Percentiles rank a stretch among this genome's conserved stretches.
Evolutionary conservation across 2,113 vertebrate genomes (phyloP).

Genomic region (Synodontis membranacea): DNA sequence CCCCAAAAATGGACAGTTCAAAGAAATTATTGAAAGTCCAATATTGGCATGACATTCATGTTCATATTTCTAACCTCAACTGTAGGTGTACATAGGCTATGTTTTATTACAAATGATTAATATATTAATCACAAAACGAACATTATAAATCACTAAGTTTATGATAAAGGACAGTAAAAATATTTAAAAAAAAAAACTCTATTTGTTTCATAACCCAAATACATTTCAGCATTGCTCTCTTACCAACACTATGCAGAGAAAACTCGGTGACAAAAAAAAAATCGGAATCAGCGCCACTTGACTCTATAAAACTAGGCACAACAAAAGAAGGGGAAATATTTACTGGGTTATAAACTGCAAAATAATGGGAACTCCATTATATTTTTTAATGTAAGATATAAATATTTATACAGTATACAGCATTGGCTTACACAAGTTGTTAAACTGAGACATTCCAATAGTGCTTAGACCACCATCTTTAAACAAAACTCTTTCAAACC

Average conservation of each 20-base stretch:
- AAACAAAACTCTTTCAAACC: too few relatives aligned
- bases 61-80: too few relatives aligned
- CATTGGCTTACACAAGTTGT: not conserved
- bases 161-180: too few relatives aligned
- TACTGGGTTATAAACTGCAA: not conserved
- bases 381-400: not conserved
- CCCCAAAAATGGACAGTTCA: too few relatives aligned
- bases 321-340: not conserved
- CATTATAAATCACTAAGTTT: not conserved
- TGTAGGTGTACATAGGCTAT: constrained; percentile 12
- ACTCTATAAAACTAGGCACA: not conserved
- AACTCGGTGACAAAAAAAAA: not conserved
- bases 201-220: not conserved
- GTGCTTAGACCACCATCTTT: too few relatives aligned
- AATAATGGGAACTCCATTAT: not conserved
- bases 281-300: not conserved
- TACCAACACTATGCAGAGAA: not conserved
- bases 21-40: too few relatives aligned
- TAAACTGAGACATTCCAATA: too few relatives aligned
- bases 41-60: too few relatives aligned
- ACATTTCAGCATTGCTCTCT: not conserved
- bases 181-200: not conserved
- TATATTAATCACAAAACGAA: not conserved
- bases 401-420: not conserved
- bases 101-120: not conserved